Percentiles rank a stretch among this genome's conserved stretches.
phyloP scores from a whole-genome alignment of 2,888 invertebrate genomes.

The Lamproptera curius region DNA sequence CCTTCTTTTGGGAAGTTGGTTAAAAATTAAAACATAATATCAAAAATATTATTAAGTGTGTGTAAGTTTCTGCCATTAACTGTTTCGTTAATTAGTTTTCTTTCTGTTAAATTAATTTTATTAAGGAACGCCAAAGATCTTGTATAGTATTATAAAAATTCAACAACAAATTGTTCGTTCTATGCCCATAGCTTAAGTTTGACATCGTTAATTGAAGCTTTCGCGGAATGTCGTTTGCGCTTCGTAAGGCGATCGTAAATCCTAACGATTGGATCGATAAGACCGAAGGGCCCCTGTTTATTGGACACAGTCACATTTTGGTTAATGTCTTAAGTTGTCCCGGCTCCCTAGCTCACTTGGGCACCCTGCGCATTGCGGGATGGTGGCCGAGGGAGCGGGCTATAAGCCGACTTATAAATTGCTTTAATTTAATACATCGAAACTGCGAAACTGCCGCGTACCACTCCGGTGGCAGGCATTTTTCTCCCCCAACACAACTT shows the following conservation, averaged over 20 bases:
- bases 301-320: constrained; percentile 21
- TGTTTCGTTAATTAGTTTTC: too few relatives aligned
- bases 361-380: constrained; percentile 40
- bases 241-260: constrained; percentile 2
- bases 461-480: constrained; percentile 39
- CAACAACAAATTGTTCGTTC: too few relatives aligned
- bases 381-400: constrained; percentile 34
- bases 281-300: constrained; percentile 10
- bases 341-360: constrained; percentile 28
- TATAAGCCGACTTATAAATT: constrained; percentile 62
- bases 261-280: constrained; percentile 9
- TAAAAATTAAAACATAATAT: too few relatives aligned
- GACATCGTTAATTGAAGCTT: too few relatives aligned
- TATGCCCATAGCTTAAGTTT: too few relatives aligned
- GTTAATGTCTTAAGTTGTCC: constrained; percentile 27
- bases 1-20: too few relatives aligned
- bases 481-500: constrained; percentile 38
- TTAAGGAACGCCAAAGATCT: too few relatives aligned
- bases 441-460: constrained; percentile 34
- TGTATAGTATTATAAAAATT: too few relatives aligned
- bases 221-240: background rate
- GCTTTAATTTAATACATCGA: constrained; percentile 65
- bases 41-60: too few relatives aligned
- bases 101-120: too few relatives aligned
- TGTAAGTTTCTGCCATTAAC: too few relatives aligned